Evolutionary conservation across 1,140 invertebrate genomes (phyloP), one percentile per base, ranked within the genome.

Genomic region (Lepidurus apus): DNA sequence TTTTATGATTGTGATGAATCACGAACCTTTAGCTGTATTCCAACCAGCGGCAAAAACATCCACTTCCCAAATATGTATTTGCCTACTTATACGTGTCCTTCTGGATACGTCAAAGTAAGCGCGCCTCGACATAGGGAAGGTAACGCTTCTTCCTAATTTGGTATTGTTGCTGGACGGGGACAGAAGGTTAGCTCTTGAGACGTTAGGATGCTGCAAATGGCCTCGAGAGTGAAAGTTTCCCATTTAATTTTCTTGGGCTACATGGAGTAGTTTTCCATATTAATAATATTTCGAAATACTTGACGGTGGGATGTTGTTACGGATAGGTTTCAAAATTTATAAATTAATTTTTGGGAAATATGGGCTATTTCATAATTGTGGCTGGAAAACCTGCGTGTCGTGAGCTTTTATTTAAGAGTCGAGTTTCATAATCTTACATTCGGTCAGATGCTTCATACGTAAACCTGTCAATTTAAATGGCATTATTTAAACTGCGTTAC

Each of bases 41-140:
- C 21, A 7, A 65, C n/a, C 53, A 65, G 53, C 53, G 21, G 9
- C 53, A 21, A 65, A 13, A 65, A 65, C 53, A 65, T 65, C 6
- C 21, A 65, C 21, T 65, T 65, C 53, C 53, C 53, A 65, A 65
- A 65, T 65, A 65, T 65, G 53, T 65, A 65, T 13, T 34, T 65
- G 53, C 17, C 21, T 13, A 21, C 21, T 21, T 13, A 21, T 13
- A 65, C 53, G 5, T 65, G 53, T 65, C 53, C 53, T 21, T 65
- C 53, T 17, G 9, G 7, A 65, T 65, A 13, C 21, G 53, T 65
- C 53, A 65, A 65, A 65, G 53, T 65, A 65, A 65, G 53, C 53
- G 53, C 8, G 1, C 17, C 53, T 65, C 21, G 53, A 65, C 53
- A 17, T 65, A 17, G 17, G 53, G 53, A 21, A 21, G 17, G 21